These are phyloP conservation scores for Spisula solida DNA, from an alignment of 2,888 invertebrate genomes.

Conservation along the genomic window DNA sequence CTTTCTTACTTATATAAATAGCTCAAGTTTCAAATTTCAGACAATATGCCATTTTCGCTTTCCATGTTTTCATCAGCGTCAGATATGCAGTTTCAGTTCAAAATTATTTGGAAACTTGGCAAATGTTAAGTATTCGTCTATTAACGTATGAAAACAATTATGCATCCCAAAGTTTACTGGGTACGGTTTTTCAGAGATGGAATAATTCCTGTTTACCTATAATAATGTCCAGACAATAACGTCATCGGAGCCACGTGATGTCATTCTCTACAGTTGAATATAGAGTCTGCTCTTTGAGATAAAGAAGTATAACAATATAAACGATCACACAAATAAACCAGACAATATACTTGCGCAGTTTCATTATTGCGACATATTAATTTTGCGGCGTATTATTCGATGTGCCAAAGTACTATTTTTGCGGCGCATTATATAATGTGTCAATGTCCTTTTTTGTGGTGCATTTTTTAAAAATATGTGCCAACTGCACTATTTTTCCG, in stretches of 20 bases:
- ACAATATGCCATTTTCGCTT: constrained; percentile 1
- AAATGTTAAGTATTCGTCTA: background rate
- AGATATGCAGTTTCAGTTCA: background rate
- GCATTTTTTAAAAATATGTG: too few relatives aligned
- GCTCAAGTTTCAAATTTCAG: constrained; percentile 2
- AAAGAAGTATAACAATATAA: background rate
- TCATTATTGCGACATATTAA: too few relatives aligned
- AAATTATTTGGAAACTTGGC: constrained; percentile 8
- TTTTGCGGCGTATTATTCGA: too few relatives aligned
- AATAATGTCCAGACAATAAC: background rate
- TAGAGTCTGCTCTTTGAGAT: background rate
- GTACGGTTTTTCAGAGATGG: background rate
- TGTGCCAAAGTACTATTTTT: too few relatives aligned
- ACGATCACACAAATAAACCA: too few relatives aligned
- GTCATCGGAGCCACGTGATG: background rate
- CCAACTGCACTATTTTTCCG: too few relatives aligned
- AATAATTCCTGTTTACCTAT: background rate
- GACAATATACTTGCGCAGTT: too few relatives aligned
- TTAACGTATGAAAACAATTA: constrained; percentile 7
- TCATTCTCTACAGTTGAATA: background rate
- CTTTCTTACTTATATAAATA: background rate
- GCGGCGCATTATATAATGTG: too few relatives aligned
- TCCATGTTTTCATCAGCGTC: background rate
- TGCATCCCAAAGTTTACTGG: background rate
- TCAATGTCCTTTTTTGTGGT: too few relatives aligned